Base-by-base conservation (phyloP, 2,888 invertebrate genomes). In the Cephus spinipes region DNA sequence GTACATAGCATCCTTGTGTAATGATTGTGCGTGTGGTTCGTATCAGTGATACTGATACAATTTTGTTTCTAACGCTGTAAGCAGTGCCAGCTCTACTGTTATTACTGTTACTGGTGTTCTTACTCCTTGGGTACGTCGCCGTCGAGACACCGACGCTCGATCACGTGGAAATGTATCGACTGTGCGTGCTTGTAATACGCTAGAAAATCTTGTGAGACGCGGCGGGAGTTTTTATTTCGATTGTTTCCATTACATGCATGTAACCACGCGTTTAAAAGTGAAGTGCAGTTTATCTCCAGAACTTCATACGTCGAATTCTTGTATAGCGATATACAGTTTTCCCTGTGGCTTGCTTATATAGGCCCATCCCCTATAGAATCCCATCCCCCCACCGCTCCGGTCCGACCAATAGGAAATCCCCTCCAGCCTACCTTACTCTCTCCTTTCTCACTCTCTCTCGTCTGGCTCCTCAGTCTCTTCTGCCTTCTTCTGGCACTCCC, bases 31-130 rank as follows among this genome's bases (percentile, higher is more conserved):
- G 55, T 9, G 55, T 23, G 55, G 23, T 55, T 55, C 9, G 23
- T 55, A 55, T 55, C 55, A 55, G 55, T 55, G 23, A 55, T 23
- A 9, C 55, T 23, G 55, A 55, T 55, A 55, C 23, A 55, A 23
- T 55, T 23, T 55, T 55, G 55, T 55, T 55, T 23, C 55, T 85
- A 84, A 88, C 89, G 88, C 87, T 87, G 87, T 87, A 87, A 85
- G 74, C 78, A 77, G 80, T 77, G 80, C 79, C 78, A 77, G 78
- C 79, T 79, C 81, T 80, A 79, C 79, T 84, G 82, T 82, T 80
- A 80, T 81, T 77, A 78, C 40, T 69, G 12, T 75, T 34, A n/a
- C 68, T 30, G 30, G 75, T 31, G 15, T 74, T 74, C 6, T 12
- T 32, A 36, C 33, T 68, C 31, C 55, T 33, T 34, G 34, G 77